Conservation (phyloP, 1,140 invertebrate genomes). For the Telenomus remus region DNA sequence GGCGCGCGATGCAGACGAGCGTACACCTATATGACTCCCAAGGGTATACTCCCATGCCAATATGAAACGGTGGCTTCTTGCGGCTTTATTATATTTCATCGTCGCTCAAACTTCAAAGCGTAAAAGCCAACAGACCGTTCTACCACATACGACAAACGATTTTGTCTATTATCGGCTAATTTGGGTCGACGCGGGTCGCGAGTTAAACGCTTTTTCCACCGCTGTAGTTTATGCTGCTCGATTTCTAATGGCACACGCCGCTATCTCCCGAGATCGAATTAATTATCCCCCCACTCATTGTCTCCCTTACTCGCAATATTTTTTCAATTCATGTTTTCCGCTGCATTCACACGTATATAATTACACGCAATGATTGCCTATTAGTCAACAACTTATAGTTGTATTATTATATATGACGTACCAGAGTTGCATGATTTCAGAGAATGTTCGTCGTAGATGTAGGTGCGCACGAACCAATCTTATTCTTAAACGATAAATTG, state of each 20-base stretch:
- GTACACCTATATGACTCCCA: slow-evolving; percentile 12
- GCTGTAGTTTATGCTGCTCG: neutral
- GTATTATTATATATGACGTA: slow-evolving; percentile 32
- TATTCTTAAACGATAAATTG: slow-evolving; percentile 43
- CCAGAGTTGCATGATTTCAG: slow-evolving; percentile 31
- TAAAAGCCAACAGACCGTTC: slow-evolving; percentile 47
- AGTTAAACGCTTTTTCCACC: slow-evolving; percentile 40
- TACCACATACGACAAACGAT: slow-evolving; percentile 50
- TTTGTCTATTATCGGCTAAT: slow-evolving; percentile 54
- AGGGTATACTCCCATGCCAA: slow-evolving; percentile 28
- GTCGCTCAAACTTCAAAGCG: slow-evolving; percentile 47
- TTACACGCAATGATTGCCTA: no score
- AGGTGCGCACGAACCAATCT: slow-evolving; percentile 31
- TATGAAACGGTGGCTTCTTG: slow-evolving; percentile 50
- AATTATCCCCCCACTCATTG: no score
- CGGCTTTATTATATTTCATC: slow-evolving; percentile 49
- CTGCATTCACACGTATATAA: no score
- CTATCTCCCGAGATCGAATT: no score
- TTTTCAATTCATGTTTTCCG: no score
- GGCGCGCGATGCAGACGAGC: slow-evolving; percentile 9
- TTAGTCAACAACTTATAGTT: slow-evolving; percentile 21
- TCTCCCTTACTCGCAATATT: neutral
- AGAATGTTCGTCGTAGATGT: slow-evolving; percentile 10
- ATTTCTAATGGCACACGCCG: slow-evolving; percentile 5
- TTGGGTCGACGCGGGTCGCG: slow-evolving; percentile 38